phyloP scores from a whole-genome alignment of 2,888 invertebrate species.

The Nysson spinosus region DNA sequence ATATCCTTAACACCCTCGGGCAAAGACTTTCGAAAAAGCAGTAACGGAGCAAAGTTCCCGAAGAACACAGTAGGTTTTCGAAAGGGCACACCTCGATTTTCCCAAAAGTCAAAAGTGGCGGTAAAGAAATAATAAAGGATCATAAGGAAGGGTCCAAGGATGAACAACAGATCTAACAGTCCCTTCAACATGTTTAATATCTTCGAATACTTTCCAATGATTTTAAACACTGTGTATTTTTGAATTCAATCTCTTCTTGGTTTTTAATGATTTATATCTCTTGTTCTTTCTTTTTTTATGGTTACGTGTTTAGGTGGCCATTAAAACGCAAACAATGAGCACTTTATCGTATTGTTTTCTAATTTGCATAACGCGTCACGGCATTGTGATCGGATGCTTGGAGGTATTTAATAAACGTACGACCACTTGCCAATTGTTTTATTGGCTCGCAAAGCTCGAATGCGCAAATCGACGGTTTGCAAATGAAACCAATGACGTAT shows the following conservation, averaged over 20 bases:
- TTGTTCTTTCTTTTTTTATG: neutral
- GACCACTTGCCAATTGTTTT: slow-evolving; percentile 7
- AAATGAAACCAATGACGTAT: slow-evolving; percentile 4
- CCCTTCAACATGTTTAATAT: slow-evolving; percentile 47
- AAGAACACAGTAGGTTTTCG: slow-evolving; percentile 69
- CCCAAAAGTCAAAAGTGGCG: slow-evolving; percentile 70
- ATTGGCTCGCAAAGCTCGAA: slow-evolving; percentile 6
- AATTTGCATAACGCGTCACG: slow-evolving; percentile 11
- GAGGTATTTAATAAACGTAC: slow-evolving; percentile 10
- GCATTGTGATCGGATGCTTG: slow-evolving; percentile 12
- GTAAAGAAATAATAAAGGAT: slow-evolving; percentile 67
- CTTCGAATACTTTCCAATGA: neutral
- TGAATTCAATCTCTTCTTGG: neutral
- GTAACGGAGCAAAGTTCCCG: slow-evolving; percentile 67
- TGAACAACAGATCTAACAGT: slow-evolving; percentile 40
- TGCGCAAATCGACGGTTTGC: slow-evolving; percentile 2
- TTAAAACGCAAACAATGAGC: slow-evolving; percentile 3
- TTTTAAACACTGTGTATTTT: neutral
- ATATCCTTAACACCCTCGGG: slow-evolving; percentile 69
- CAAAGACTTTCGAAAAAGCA: slow-evolving; percentile 68
- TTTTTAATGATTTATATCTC: neutral
- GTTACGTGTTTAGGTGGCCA: neutral
- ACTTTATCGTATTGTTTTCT: neutral
- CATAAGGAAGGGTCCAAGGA: slow-evolving; percentile 49
- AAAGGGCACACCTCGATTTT: slow-evolving; percentile 65